phyloP scores from a whole-genome alignment of 2,113 vertebrate genomes.

The Malurus elegans region DNA sequence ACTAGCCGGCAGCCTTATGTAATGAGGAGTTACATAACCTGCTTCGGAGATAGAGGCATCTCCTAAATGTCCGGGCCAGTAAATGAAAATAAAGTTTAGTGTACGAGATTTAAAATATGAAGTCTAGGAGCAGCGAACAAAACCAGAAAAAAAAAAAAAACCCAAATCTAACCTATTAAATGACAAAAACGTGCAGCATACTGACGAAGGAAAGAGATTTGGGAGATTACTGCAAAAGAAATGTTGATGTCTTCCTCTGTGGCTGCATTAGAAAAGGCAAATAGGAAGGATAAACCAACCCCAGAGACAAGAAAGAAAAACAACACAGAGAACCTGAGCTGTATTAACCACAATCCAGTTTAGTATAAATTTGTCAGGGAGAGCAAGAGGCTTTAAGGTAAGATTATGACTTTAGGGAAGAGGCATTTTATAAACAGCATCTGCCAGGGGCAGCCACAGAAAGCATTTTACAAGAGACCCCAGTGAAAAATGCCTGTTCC shows the following conservation, averaged over 20 bases:
- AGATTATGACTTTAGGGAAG: constrained; percentile 44
- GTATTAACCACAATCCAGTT: constrained; percentile 44
- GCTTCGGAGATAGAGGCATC: neutral
- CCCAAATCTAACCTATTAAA: neutral
- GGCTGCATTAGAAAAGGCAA: constrained; percentile 4
- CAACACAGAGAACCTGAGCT: constrained; percentile 4
- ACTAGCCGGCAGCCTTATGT: neutral
- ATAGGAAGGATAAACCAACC: neutral
- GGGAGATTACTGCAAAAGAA: constrained; percentile 24
- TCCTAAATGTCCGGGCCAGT: neutral
- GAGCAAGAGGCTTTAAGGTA: constrained; percentile 37
- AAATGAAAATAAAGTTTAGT: constrained; percentile 32
- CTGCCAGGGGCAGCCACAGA: neutral
- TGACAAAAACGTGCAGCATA: neutral
- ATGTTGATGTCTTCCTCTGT: constrained; percentile 9
- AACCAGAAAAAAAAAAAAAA: neutral
- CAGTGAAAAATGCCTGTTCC: neutral
- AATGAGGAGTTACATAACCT: neutral
- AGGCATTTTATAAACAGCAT: neutral
- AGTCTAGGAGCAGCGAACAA: neutral
- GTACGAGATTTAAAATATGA: constrained; percentile 7
- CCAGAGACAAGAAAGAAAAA: constrained; percentile 14
- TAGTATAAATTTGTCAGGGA: constrained; percentile 36
- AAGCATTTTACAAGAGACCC: neutral
- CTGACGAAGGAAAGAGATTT: neutral